These are phyloP conservation scores for Drosophila infuscata DNA, from an alignment of 2,888 invertebrate genomes.

Conservation along the genomic window DNA sequence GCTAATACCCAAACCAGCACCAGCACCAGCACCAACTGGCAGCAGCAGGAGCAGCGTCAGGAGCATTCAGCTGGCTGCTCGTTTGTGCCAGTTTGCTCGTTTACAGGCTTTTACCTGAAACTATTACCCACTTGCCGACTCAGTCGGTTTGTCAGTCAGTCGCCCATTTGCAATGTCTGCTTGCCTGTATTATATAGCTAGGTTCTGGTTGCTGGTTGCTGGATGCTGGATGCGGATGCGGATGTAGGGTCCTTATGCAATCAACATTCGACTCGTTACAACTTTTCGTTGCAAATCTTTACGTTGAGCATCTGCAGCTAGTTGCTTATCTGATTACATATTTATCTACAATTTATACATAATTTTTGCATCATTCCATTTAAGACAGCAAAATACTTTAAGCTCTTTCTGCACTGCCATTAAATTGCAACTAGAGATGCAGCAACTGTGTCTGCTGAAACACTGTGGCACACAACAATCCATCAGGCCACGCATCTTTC, in stretches of 20 bases:
- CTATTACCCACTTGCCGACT: conserved; percentile 77
- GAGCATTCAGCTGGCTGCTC: conserved; percentile 67
- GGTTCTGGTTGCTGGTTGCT: conserved; percentile 1
- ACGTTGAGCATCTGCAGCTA: conserved; percentile 69
- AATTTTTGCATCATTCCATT: conserved; percentile 63
- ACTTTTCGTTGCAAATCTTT: conserved; percentile 62
- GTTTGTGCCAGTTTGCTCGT: conserved; percentile 81
- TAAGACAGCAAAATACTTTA: conserved; percentile 63
- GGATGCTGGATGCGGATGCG: conserved; percentile 18
- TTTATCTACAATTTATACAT: conserved; percentile 79
- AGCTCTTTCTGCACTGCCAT: conserved; percentile 42
- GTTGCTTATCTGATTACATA: conserved; percentile 78
- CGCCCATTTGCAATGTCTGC: conserved; percentile 33
- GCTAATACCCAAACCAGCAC: neutral
- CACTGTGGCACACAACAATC: conserved; percentile 58
- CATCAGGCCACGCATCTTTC: conserved; percentile 56
- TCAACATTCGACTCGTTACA: conserved; percentile 76
- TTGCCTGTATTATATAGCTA: conserved; percentile 54
- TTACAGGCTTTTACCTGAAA: conserved; percentile 81
- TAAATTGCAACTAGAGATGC: conserved; percentile 41
- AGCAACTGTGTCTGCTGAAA: conserved; percentile 37
- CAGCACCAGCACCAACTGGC: neutral
- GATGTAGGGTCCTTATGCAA: conserved; percentile 66
- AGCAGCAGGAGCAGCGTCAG: conserved; percentile 33
- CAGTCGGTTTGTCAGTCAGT: conserved; percentile 38